Base-by-base conservation (phyloP, 2,113 vertebrate species). In the Copsychus sechellarum region DNA sequence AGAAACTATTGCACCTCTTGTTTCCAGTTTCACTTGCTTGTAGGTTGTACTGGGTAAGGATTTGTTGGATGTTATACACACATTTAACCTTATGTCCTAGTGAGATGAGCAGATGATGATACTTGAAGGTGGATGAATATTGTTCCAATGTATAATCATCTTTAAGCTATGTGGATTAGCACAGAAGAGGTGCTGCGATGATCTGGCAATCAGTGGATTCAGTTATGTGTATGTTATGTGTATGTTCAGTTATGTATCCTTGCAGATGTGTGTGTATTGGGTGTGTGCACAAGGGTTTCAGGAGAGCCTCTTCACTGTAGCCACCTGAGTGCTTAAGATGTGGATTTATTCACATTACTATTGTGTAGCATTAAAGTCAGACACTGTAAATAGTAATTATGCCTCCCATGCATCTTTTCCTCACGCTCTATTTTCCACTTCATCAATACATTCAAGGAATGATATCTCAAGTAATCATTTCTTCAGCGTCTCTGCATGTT, bases 361-460 rank as follows among this genome's bases (percentile, higher is more conserved):
- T 36, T 70, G 22, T 24, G 29, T 60, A 74, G 45, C 57, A 34
- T 53, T 73, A 25, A 89, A 85, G 50, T 80, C 66, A 79, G 72
- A 50, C 17, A 45, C 23, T 5, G 16, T 84, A 88, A 86, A 82
- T 82, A 34, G 56, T 87, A 77, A 74, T 91, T 79, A 60, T 5
- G 2, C 62, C 56, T 92, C 78, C 70, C 34, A 18, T 94, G 57
- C 67, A 40, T 81, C 66, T 92, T 56, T 14, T 85, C 34, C 47
- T 93, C 47, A 5, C 3, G 1, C 36, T 93, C 28, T 43, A 22
- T 89, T 73, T 89, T 92, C 57, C 40, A 65, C 81, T 96, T 95
- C 66, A 78, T 93, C 86, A 60, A 9, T 84, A 77, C 42, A 36
- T 48, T 83, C 79, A 66, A 45, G 60, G 71, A 80, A 77, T n/a